Base-by-base conservation (phyloP, 2,113 vertebrate genomes). In the Naja naja region DNA sequence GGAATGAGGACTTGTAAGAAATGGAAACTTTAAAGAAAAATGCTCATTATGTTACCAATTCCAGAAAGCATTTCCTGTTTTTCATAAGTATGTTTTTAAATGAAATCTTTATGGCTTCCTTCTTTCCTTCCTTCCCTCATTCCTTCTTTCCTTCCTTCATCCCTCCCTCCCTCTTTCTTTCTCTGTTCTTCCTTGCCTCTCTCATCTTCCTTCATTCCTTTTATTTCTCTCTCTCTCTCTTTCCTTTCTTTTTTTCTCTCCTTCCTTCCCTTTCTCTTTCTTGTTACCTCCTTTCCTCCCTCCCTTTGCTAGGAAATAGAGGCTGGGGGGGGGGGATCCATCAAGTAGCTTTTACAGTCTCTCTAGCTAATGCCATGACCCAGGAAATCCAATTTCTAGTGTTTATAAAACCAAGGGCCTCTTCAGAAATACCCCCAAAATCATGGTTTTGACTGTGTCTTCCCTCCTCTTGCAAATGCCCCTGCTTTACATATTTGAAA, bases 1-100 rank as follows among this genome's bases (percentile, higher is more conserved):
- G 81, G 53, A 34, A 90, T 87, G 34, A 39, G 88, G 91, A 87
- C 88, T 34, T 27, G n/a, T 87, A 56, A 25, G 93, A 96, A 95
- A 45, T 14, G 0, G 0, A 87, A 56, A 47, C 87, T 86, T 20
- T 55, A 25, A 92, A 81, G 34, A 39, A 90, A 56, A 20, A 74
- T 43, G 92, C 91, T 90, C 89, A 91, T 91, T 86, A 91, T 92
- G 90, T 39, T 89, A 27, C 92, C 93, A 93, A 94, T 93, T 94
- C 87, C 69, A 92, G 60, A n/a, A 39, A 58, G 60, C 34, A 0
- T 92, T 93, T 92, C 93, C 90, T 85, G 2, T 20, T 64, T 43
- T 92, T 90, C 91, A 39, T 89, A 94, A 92, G 74, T 64, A 10
- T 74, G 85, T n/a, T 85, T 85, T 91, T 93, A 87, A 81, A 39